These are phyloP conservation scores for Lacanobia wlatinum DNA, from an alignment of 2,888 invertebrate species.

Conservation along the genomic window DNA sequence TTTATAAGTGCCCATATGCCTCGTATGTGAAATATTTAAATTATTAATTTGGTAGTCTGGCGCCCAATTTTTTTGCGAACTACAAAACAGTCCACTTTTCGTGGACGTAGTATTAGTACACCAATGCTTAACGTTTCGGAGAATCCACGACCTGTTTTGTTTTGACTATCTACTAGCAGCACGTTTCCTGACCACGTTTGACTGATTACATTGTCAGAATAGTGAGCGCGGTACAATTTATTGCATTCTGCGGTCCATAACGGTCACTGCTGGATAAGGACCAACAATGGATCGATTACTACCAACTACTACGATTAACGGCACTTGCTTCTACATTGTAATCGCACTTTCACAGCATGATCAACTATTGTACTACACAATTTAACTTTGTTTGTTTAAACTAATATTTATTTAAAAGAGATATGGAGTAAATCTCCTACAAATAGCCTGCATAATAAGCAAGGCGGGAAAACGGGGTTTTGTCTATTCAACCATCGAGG, in stretches of 20 bases:
- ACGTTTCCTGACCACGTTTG: constrained; percentile 1
- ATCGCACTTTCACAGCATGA: background rate
- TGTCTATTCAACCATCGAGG: too few species aligned
- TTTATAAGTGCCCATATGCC: too few species aligned
- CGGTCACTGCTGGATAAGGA: constrained; percentile 25
- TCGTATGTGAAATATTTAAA: too few species aligned
- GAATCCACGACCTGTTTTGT: background rate
- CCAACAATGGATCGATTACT: constrained; percentile 21
- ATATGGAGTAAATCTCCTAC: too few species aligned
- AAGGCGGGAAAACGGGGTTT: too few species aligned
- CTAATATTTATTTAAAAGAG: too few species aligned
- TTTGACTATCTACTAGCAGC: background rate
- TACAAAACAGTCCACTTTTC: too few species aligned
- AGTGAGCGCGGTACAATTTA: constrained; percentile 17
- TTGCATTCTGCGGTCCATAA: constrained; percentile 29
- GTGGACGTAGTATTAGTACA: too few species aligned
- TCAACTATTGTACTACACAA: background rate
- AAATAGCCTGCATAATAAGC: too few species aligned
- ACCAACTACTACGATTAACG: constrained; percentile 23
- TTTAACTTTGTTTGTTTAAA: background rate
- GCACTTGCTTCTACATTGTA: constrained; percentile 10
- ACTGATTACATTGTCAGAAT: constrained; percentile 21
- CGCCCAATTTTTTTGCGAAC: too few species aligned
- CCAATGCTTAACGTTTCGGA: too few species aligned
- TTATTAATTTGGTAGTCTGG: too few species aligned